These are phyloP conservation scores for Holothuria glaberrima DNA, from an alignment of 35 echinoderm and acorn worm species.

Conservation along the genomic window DNA sequence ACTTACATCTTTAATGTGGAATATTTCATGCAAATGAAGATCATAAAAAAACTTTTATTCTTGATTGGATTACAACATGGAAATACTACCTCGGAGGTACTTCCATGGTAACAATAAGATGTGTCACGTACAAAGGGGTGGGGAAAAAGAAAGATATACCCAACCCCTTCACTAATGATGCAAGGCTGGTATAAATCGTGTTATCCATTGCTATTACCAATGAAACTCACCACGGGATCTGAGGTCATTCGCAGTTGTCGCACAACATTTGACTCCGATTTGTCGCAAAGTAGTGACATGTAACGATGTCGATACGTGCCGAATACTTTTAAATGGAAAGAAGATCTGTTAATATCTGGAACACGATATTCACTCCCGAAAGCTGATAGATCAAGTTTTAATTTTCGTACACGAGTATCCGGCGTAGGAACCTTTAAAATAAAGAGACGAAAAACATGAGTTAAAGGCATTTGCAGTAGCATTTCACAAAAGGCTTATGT, in stretches of 20 bases:
- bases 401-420: slow-evolving; percentile 67
- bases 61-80: too few species aligned
- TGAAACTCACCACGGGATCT: slow-evolving; percentile 83
- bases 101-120: too few species aligned
- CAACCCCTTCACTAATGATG: too few species aligned
- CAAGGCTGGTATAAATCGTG: too few species aligned
- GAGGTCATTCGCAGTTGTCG: slow-evolving; percentile 87
- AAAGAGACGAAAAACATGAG: neutral
- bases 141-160: too few species aligned
- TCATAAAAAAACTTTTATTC: too few species aligned
- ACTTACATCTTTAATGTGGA: too few species aligned
- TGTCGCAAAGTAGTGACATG: slow-evolving; percentile 80
- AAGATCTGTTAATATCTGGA: slow-evolving; percentile 78
- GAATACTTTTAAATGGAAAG: slow-evolving; percentile 94
- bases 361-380: slow-evolving; percentile 86
- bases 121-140: too few species aligned
- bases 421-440: slow-evolving; percentile 71
- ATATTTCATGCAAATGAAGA: too few species aligned
- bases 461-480: too few species aligned
- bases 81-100: too few species aligned
- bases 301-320: slow-evolving; percentile 92
- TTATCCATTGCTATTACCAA: neutral
- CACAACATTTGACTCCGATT: slow-evolving; percentile 87
- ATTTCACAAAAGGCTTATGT: too few species aligned
- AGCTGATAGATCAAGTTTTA: slow-evolving; percentile 93